Evolutionary conservation across 92 coral and sea anemone species (phyloP), one percentile per base, ranked within the genome.

Genomic region (Epizoanthus ramosus): DNA sequence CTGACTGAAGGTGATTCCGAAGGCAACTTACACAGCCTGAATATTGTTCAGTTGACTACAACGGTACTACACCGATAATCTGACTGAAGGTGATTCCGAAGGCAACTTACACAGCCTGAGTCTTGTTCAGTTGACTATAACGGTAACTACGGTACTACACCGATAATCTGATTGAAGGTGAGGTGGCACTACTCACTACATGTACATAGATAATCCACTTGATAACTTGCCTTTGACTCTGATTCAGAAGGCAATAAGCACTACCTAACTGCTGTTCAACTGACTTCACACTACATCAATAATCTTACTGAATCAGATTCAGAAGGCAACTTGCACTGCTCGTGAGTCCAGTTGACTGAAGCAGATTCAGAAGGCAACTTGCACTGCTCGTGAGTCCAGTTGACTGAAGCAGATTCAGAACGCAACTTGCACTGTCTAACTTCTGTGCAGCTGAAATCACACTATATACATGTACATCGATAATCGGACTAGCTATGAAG

Each of bases 31-130:
- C 10, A 75, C 80, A 0, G 80, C 80, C 61, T 75, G 67, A 24
- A 52, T 75, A 53, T 17, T 75, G 53, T 75, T 75, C 9, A 57
- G 6, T 12, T 50, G 0, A 22, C 5, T 23, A 53, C 79, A n/a
- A 35, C 39, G 4, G 4, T 31, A 57, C 80, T 53, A 75, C 67
- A 17, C 56, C 68, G 31, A 75, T 75, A 8, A 75, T 58, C 59
- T 75, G 80, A n/a, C 80, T 75, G 23, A 75, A 75, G 19, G 80
- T 75, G 31, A 75, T 75, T 37, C 80, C 68, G 39, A 75, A 57
- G 17, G 53, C 25, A 2, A 75, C 80, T 19, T 75, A 47, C 19
- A 75, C 80, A 0, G 80, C 80, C 59, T 74, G 66, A 23, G 52
- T 74, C 66, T 28, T 74, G 52, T 74, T 56, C 8, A 57, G 28